Base-by-base conservation (phyloP, 2,113 vertebrate species). In the Isichthys henryi region DNA sequence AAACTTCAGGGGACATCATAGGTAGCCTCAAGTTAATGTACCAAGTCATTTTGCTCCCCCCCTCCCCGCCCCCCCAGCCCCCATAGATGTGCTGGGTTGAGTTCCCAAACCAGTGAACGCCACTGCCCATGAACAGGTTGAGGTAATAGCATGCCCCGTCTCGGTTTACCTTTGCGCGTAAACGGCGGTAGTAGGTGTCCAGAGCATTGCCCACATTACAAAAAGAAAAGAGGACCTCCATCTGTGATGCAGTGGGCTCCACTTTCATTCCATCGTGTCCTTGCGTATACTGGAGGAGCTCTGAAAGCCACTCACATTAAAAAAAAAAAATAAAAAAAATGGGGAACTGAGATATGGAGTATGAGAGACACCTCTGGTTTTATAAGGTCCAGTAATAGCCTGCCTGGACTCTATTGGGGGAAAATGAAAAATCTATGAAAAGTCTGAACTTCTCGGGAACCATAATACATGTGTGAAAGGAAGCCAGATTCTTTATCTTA, bases 271-370 rank as follows among this genome's bases (percentile, higher is more conserved):
- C 80, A 52, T 80, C 4, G 27, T 23, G 27, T 53, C 48, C 35
- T 48, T n/a, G 35, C 21, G 5, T n/a, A 85, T 10, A 48, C 52
- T 53, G 39, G 90, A 90, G 90, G 85, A 91, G 91, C 90, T 94
- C 91, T 90, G 90, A 90, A 92, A 93, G 91, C 93, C 90, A 88
- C 93, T 95, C 94, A 95, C 96, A 96, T 96, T 95, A 95, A 95
- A 95, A 91, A 91, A 92, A 91, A 91, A 45, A 53, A 88, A 80
- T 85, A 21, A 39, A 39, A 1, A 39, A 39, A 39, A 39, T 3
- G 17, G 21, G 39, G 89, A 94, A 94, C 91, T 91, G 90, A 95
- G 93, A 94, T 90, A 92, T 91, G 90, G 91, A 92, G 91, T 94
- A 92, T 93, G 90, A 49, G 27, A 82, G 90, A 91, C 92, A 91